A percentile compares a stretch with the other conserved stretches of the same genome.
Conservation (phyloP, 2,113 vertebrate genomes). For the Polypterus bichir region DNA sequence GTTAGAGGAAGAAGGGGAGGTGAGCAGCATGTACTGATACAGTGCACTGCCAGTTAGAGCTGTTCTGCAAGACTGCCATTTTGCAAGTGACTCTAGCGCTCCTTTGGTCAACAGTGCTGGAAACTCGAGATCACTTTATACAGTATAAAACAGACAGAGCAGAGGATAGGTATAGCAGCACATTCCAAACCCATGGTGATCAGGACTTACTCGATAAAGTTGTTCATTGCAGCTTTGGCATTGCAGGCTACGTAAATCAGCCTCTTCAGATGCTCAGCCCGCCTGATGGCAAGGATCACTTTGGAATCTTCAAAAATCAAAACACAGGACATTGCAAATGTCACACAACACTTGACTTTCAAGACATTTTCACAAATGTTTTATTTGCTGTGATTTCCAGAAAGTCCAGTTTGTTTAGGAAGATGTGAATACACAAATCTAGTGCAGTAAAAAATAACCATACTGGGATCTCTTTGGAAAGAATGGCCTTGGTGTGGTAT, state of each 20-base stretch:
- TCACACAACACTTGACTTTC: not conserved
- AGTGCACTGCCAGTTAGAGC: too few species aligned
- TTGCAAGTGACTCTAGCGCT: not conserved
- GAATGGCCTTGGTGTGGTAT: too few species aligned
- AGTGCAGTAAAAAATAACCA: not conserved
- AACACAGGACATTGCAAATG: not conserved
- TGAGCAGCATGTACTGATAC: too few species aligned
- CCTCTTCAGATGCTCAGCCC: conserved; percentile 73
- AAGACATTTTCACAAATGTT: too few species aligned
- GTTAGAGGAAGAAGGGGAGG: too few species aligned
- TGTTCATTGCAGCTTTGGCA: conserved; percentile 83
- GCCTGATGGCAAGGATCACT: conserved; percentile 80
- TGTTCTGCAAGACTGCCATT: too few species aligned
- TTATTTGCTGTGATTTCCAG: not conserved
- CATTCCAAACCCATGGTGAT: too few species aligned
- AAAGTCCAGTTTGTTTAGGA: not conserved
- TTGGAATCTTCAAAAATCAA: conserved; percentile 65
- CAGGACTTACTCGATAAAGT: conserved; percentile 87
- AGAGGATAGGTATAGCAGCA: not conserved
- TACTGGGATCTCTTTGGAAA: too few species aligned
- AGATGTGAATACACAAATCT: not conserved
- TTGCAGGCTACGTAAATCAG: conserved; percentile 90
- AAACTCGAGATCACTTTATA: not conserved
- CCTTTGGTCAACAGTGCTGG: not conserved
- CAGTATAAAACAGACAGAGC: too few species aligned